phyloP scores from a whole-genome alignment of 2,113 vertebrate species.

The Pseudorectes ferrugineus region DNA sequence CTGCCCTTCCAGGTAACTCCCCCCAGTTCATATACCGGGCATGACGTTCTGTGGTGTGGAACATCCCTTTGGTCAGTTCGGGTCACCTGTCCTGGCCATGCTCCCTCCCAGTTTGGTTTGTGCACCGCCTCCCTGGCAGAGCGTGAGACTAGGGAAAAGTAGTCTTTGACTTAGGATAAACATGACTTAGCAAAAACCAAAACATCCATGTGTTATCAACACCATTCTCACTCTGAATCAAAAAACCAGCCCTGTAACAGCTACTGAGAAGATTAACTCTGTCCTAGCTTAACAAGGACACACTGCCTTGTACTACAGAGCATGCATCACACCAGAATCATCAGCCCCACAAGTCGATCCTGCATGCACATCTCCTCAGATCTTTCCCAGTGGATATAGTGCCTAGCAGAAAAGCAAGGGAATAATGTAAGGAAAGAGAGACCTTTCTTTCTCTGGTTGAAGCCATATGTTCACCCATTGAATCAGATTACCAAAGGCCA shows the following conservation, averaged over 20 bases:
- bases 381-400: background rate
- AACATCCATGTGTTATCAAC: background rate
- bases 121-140: accelerated
- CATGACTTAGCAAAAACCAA: background rate
- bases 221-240: background rate
- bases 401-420: background rate
- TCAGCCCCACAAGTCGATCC: background rate
- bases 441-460: background rate
- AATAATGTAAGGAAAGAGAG: background rate
- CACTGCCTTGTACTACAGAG: background rate
- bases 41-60: background rate
- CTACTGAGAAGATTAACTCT: background rate
- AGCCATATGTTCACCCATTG: background rate
- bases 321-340: background rate
- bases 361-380: background rate
- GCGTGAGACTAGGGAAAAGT: background rate
- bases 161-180: background rate
- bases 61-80: background rate
- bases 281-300: background rate
- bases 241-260: background rate
- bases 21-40: accelerated
- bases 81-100: background rate
- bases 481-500: background rate
- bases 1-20: background rate
- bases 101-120: background rate